Base-by-base conservation (phyloP, 2,888 invertebrate genomes). In the Agrochola lota region DNA sequence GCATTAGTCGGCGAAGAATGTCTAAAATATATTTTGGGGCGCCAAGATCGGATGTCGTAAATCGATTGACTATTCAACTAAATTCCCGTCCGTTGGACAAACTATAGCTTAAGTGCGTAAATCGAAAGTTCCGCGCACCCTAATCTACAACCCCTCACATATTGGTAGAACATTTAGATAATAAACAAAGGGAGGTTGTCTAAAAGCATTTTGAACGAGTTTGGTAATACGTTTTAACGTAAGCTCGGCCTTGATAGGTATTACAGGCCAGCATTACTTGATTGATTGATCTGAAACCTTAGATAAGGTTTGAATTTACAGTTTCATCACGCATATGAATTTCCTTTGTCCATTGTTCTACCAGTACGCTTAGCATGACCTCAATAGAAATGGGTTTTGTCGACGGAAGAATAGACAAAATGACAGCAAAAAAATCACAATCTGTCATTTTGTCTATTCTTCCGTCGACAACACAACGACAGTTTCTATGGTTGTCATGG, bases 1-100 rank as follows among this genome's bases (percentile, higher is more conserved):
- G 68, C 66, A 77, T 70, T 62, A 75, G 63, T 74, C 60, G 77
- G 26, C 74, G 40, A 77, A 85, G 86, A 78, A 85, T 72, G 83
- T 75, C 74, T 86, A 74, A 83, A 77, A 86, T 83, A 86, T 87
- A 86, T 87, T n/a, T 87, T 69, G 55, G 86, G 83, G 78, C 79
- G 72, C 83, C 86, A 86, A 85, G 83, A 85, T 88, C 88, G 83
- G 86, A 85, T 86, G 88, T 88, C 85, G 80, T 85, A 87, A 89
- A 89, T 85, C 88, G 78, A 85, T 85, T 83, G 83, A 87, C 80
- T 79, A 83, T 83, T 85, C 80, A 85, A 87, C 80, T 87, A 85
- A 83, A 87, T 81, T 87, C 88, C 68, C 78, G 69, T 26, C 55
- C 68, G 60, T 78, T 71, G 88, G 77, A 80, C 74, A 76, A 87